Conservation (phyloP, 2,113 vertebrate species). For the Mobula hypostoma region DNA sequence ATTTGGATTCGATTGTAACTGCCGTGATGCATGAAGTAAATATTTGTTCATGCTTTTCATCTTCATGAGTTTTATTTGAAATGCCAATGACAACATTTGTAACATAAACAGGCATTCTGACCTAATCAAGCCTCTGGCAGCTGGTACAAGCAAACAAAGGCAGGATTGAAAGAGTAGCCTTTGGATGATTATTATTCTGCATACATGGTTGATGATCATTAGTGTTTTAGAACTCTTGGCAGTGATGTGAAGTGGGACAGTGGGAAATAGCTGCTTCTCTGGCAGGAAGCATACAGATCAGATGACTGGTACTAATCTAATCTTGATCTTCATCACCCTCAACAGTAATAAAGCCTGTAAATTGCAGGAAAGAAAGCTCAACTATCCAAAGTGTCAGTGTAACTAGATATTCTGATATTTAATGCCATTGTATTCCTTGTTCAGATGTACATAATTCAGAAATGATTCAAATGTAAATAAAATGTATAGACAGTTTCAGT, state of each 20-base stretch:
- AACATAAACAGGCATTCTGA: not conserved
- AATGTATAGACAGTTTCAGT: not conserved
- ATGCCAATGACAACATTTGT: conserved; percentile 2
- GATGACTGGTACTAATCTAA: not conserved
- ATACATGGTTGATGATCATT: not conserved
- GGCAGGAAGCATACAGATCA: not conserved
- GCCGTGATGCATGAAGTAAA: not conserved
- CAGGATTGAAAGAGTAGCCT: conserved; percentile 6
- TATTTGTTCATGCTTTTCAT: not conserved
- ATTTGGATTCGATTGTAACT: not conserved
- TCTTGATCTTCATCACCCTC: not conserved
- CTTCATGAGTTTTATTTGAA: conserved; percentile 10
- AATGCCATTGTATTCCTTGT: not conserved
- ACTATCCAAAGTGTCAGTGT: not conserved
- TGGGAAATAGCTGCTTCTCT: conserved; percentile 1
- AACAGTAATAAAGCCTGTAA: not conserved
- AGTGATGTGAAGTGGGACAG: not conserved
- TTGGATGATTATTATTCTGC: conserved; percentile 18
- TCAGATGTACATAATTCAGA: not conserved
- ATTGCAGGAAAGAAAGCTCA: not conserved
- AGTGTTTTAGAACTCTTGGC: conserved; percentile 1
- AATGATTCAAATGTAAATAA: not conserved
- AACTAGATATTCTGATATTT: not conserved
- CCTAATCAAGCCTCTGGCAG: conserved; percentile 8
- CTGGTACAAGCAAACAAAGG: conserved; percentile 20